A percentile compares a stretch with the other conserved stretches of the same genome.
Conservation (phyloP, 2,113 vertebrate species). For the Synchiropus splendidus region DNA sequence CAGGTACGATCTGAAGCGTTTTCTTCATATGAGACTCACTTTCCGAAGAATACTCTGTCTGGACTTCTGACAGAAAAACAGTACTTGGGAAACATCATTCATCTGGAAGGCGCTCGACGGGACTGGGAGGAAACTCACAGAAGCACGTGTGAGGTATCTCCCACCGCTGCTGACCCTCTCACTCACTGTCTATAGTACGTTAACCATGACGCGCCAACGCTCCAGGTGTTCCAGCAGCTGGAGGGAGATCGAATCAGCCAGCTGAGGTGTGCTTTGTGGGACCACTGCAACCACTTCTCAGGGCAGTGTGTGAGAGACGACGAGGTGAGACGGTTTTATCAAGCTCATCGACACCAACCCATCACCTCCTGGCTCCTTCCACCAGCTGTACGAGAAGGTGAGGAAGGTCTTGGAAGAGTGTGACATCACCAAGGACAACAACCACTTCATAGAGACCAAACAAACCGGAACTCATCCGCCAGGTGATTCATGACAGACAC, state of each 20-base stretch:
- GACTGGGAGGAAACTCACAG: slow-evolving; percentile 86
- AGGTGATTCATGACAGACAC: slow-evolving; percentile 53
- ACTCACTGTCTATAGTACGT: background rate
- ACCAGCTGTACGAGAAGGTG: slow-evolving; percentile 81
- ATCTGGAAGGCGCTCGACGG: slow-evolving; percentile 70
- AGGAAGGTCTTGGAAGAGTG: slow-evolving; percentile 77
- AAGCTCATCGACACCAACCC: background rate
- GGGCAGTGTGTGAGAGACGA: slow-evolving; percentile 86
- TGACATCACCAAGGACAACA: slow-evolving; percentile 69
- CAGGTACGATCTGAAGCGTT: slow-evolving; percentile 64
- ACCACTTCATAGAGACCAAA: slow-evolving; percentile 77
- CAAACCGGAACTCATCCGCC: slow-evolving; percentile 74
- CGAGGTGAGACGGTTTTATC: slow-evolving; percentile 59
- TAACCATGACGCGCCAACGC: background rate
- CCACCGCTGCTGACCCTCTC: slow-evolving; percentile 12
- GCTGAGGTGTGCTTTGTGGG: slow-evolving; percentile 83
- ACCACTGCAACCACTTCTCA: slow-evolving; percentile 90
- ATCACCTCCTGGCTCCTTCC: slow-evolving; percentile 15
- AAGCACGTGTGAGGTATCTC: slow-evolving; percentile 80
- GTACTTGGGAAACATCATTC: slow-evolving; percentile 70
- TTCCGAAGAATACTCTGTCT: background rate
- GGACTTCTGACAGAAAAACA: slow-evolving; percentile 62
- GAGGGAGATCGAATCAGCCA: slow-evolving; percentile 80
- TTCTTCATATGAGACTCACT: background rate
- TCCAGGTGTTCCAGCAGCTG: slow-evolving; percentile 85